phyloP scores from a whole-genome alignment of 2,113 vertebrate genomes.

The Carassius gibelio region DNA sequence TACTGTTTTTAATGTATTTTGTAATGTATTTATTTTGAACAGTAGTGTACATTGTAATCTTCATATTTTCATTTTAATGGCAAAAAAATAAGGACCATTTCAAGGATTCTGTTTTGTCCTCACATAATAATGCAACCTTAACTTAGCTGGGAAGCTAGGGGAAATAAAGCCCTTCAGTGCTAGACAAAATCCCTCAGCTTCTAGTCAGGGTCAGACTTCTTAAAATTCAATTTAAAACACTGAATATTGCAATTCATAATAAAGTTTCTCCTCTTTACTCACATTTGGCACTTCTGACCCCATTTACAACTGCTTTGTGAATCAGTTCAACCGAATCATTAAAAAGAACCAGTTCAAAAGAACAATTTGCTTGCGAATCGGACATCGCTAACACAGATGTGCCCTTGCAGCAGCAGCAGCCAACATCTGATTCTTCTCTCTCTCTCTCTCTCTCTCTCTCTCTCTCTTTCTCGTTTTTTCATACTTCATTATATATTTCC shows the following conservation, averaged over 20 bases:
- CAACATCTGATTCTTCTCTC: background rate
- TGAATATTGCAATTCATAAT: background rate
- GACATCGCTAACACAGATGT: background rate
- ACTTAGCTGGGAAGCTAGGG: background rate
- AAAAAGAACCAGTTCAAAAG: slow-evolving; percentile 2
- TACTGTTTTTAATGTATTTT: background rate
- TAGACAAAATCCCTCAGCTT: background rate
- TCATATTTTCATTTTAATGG: background rate
- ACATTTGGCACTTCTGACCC: background rate
- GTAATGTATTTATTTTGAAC: background rate
- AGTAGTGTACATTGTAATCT: background rate
- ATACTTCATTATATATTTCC: too few species aligned
- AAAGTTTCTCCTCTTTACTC: background rate
- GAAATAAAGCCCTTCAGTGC: background rate
- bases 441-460: background rate
- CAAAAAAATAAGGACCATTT: background rate
- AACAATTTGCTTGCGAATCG: background rate
- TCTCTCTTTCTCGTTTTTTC: too few species aligned
- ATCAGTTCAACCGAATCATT: background rate
- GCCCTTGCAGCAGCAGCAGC: background rate
- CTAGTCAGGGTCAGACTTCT: background rate
- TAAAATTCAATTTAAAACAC: background rate
- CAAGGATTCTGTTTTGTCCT: background rate
- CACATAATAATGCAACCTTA: background rate
- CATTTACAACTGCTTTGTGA: background rate